A percentile compares a stretch with the other conserved stretches of the same genome.
Evolutionary conservation across 2,797 vertebrate genomes (phyloP).

Genomic region (Champsocephalus esox): DNA sequence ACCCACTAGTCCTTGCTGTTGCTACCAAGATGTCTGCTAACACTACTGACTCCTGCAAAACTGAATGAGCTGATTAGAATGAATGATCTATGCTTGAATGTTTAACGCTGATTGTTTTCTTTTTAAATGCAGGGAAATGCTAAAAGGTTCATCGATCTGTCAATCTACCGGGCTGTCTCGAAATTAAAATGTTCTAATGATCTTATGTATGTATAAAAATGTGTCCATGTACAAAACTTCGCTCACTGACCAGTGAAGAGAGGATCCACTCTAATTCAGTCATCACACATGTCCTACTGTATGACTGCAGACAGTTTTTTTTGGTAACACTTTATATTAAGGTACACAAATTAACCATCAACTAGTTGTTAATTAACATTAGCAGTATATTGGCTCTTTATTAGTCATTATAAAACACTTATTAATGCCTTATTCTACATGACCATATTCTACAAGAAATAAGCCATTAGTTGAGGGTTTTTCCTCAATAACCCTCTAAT

Average conservation of each 20-base stretch:
- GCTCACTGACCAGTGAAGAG: constrained; percentile 12
- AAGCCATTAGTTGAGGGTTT: too few relatives aligned
- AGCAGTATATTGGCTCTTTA: too few relatives aligned
- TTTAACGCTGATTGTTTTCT: constrained; percentile 54
- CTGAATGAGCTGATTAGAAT: constrained; percentile 54
- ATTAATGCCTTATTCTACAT: too few relatives aligned
- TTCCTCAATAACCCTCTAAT: too few relatives aligned
- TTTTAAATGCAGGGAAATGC: constrained; percentile 61
- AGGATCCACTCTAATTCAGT: constrained; percentile 38
- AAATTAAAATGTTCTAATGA: constrained; percentile 30
- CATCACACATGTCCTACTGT: not conserved
- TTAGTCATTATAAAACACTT: too few relatives aligned
- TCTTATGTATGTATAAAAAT: constrained; percentile 42
- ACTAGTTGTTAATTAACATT: too few relatives aligned
- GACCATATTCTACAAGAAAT: too few relatives aligned
- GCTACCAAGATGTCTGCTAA: constrained; percentile 56
- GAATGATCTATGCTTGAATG: constrained; percentile 57
- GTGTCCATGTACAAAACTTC: constrained; percentile 45
- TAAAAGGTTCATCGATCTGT: constrained; percentile 27
- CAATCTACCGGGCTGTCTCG: constrained; percentile 20
- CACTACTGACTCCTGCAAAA: constrained; percentile 44
- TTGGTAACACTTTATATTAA: too few relatives aligned
- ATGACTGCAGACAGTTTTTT: constrained; percentile 3
- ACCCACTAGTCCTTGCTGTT: constrained; percentile 16
- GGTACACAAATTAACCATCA: too few relatives aligned